A percentile compares a stretch with the other conserved stretches of the same genome.
These are phyloP conservation scores for Pyrrhia umbra DNA, from an alignment of 2,888 invertebrate species.

Conservation along the genomic window DNA sequence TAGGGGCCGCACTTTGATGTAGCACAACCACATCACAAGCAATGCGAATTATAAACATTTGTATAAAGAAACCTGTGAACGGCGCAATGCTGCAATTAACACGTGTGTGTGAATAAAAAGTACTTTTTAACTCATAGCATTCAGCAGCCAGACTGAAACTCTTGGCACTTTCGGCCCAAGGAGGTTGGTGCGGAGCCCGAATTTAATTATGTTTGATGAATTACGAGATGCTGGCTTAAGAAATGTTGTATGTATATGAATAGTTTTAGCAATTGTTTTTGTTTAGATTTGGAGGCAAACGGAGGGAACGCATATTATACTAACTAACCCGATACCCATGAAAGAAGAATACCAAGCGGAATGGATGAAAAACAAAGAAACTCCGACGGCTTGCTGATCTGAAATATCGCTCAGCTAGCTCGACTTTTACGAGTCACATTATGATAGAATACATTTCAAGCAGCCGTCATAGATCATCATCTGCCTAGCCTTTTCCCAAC, in stretches of 20 bases:
- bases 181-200: conserved; percentile 4
- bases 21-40: conserved; percentile 71
- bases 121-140: conserved; percentile 39
- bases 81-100: conserved; percentile 69
- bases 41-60: conserved; percentile 80
- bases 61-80: conserved; percentile 70
- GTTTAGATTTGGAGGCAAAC: not conserved
- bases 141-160: conserved; percentile 46
- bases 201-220: conserved; percentile 27
- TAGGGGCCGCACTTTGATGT: conserved; percentile 75
- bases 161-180: conserved; percentile 9
- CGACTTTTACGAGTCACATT: no score
- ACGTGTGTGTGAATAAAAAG: conserved; percentile 49
- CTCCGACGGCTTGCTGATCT: no score
- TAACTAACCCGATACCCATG: no score
- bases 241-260: not conserved
- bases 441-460: no score
- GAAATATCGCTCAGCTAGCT: no score
- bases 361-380: no score
- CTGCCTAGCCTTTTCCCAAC: no score
- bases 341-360: no score
- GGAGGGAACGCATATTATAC: no score
- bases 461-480: no score
- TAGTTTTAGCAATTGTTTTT: not conserved
- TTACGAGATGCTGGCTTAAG: not conserved